Base-by-base conservation (phyloP, 2,113 vertebrate species). In the Grammatotria lemairii region DNA sequence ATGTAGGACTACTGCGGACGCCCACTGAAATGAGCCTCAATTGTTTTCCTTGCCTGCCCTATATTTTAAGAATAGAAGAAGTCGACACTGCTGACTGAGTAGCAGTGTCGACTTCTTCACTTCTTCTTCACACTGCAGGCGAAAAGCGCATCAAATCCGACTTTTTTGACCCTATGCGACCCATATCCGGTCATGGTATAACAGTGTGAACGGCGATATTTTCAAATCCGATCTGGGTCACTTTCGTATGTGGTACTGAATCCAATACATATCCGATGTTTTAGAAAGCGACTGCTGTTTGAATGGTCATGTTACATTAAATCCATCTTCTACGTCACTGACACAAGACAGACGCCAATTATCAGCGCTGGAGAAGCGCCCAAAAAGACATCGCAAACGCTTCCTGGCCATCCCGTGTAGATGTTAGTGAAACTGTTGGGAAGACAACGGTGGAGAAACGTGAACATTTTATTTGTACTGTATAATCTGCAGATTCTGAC, bases 341-440 rank as follows among this genome's bases (percentile, higher is more conserved):
- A 54, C 53, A 54, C 53, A 54, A 54, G n/a, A 54, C 11, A 55
- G 53, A 26, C 0, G 4, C 4, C 7, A 8, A 55, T 55, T 23
- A 13, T 26, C 23, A 26, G 12, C 23, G 1, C 54, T 1, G 2
- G 23, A 16, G 23, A 14, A 57, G 54, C 21, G 0, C 54, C 21
- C 54, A 0, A 14, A 0, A 57, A 57, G 4, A 26, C 54, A 14
- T 57, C 1, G 3, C 0, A 0, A 57, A 57, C 0, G 7, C 4
- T 57, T 57, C 55, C 55, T 28, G 55, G 23, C 12, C 23, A 57
- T 57, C 54, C 23, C 0, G 12, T 26, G 7, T 14, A 57, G 54
- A 57, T 57, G 21, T 26, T 2, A 14, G 54, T 26, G 23, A 57
- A 26, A 57, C 23, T 26, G 12, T 57, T 57, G 23, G 12, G 54